Evolutionary conservation across 2,888 invertebrate genomes (phyloP).

Genomic region (Griposia aprilina): DNA sequence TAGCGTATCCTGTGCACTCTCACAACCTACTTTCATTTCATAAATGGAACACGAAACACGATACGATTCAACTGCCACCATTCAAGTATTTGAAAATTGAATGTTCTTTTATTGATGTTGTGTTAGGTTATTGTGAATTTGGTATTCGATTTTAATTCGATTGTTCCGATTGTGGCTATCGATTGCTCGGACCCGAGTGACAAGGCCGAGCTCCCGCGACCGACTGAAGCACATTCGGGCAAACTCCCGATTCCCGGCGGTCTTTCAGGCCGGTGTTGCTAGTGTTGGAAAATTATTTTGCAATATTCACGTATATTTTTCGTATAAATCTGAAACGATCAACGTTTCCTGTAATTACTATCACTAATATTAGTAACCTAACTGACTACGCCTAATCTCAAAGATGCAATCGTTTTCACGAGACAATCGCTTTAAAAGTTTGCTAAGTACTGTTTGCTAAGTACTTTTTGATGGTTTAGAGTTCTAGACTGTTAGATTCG

Average conservation of each 20-base stretch:
- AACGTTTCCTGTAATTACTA: background rate
- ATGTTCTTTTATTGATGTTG: slow-evolving; percentile 53
- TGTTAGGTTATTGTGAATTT: slow-evolving; percentile 61
- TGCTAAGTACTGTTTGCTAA: no score
- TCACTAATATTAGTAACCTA: background rate
- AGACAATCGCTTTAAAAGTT: background rate
- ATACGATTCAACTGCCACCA: slow-evolving; percentile 49
- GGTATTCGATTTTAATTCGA: slow-evolving; percentile 70
- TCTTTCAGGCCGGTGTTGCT: slow-evolving; percentile 78
- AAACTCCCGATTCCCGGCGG: slow-evolving; percentile 78
- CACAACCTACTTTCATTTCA: slow-evolving; percentile 75
- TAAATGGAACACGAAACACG: slow-evolving; percentile 63
- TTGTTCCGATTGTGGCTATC: slow-evolving; percentile 61
- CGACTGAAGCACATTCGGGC: slow-evolving; percentile 79
- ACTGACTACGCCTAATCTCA: background rate
- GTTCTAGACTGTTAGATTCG: background rate
- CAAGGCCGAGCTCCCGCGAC: slow-evolving; percentile 78
- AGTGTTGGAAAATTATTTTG: slow-evolving; percentile 69
- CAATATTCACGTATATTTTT: slow-evolving; percentile 11
- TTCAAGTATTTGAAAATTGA: slow-evolving; percentile 41
- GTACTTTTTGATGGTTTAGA: background rate
- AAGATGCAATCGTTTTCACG: background rate
- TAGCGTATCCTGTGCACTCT: slow-evolving; percentile 72
- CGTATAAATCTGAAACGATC: background rate
- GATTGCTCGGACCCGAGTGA: slow-evolving; percentile 63